Conservation (phyloP, 2,113 vertebrate species). For the Isurus oxyrinchus region DNA sequence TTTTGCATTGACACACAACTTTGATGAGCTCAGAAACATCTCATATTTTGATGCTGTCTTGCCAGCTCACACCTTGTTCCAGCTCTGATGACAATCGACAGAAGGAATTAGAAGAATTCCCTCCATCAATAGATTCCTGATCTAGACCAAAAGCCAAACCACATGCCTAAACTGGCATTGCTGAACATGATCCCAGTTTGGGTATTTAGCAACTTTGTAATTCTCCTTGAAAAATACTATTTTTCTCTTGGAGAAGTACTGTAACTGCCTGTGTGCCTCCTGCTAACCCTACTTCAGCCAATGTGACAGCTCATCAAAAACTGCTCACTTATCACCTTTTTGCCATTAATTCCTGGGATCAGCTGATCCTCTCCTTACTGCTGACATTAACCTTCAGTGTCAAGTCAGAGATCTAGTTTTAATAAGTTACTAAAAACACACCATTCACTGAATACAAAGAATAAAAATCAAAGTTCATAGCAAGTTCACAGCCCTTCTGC, state of each 20-base stretch:
- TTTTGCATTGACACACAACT: neutral
- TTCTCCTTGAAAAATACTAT: neutral
- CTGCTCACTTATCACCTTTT: neutral
- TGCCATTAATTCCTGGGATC: neutral
- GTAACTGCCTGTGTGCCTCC: neutral
- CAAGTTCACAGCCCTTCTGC: neutral
- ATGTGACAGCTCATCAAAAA: neutral
- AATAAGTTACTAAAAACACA: neutral
- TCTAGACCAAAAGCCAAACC: neutral
- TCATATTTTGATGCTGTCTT: neutral
- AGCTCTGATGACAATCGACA: neutral
- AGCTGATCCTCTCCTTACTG: neutral
- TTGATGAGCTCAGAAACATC: neutral
- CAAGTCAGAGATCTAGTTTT: neutral
- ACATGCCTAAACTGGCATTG: neutral
- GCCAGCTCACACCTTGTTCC: neutral
- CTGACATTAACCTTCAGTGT: neutral
- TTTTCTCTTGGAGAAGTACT: neutral
- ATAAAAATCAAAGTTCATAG: neutral
- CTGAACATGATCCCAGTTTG: neutral
- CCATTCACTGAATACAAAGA: neutral
- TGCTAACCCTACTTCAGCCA: neutral
- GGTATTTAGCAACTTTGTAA: neutral
- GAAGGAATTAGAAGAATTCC: neutral
- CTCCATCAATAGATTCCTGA: neutral